Evolutionary conservation across 2,888 invertebrate species (phyloP).

Genomic region (Fabriciana adippe): DNA sequence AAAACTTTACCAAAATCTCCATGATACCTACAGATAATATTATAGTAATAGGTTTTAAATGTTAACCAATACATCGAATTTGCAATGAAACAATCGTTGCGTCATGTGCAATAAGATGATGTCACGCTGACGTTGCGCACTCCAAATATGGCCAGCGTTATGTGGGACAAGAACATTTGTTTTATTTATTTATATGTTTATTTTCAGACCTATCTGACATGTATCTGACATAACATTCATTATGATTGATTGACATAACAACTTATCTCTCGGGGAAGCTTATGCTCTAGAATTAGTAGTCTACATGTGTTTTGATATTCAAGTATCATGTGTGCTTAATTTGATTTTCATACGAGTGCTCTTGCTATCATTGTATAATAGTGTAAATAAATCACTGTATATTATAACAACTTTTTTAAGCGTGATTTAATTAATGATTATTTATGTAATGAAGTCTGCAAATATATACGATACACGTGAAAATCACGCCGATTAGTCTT

Average conservation of each 20-base stretch:
- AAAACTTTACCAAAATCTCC: too few species aligned
- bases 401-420: too few species aligned
- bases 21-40: too few species aligned
- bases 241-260: constrained; percentile 18
- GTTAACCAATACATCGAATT: not conserved
- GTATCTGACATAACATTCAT: constrained; percentile 2
- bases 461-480: not conserved
- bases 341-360: constrained; percentile 13
- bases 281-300: constrained; percentile 4
- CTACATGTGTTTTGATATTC: constrained; percentile 1
- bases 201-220: not conserved
- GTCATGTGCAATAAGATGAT: constrained; percentile 56
- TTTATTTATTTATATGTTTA: not conserved
- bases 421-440: too few species aligned
- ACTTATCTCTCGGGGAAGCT: constrained; percentile 15
- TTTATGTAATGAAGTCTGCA: not conserved
- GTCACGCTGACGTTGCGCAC: constrained; percentile 49
- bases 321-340: constrained; percentile 15
- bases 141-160: constrained; percentile 27
- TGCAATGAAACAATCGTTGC: constrained; percentile 57
- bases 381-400: not conserved
- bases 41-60: too few species aligned
- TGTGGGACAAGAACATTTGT: constrained; percentile 24
- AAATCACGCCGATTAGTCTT: not conserved
- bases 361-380: constrained; percentile 2